Conservation (phyloP, 1,140 invertebrate species). For the Diorhabda sublineata region DNA sequence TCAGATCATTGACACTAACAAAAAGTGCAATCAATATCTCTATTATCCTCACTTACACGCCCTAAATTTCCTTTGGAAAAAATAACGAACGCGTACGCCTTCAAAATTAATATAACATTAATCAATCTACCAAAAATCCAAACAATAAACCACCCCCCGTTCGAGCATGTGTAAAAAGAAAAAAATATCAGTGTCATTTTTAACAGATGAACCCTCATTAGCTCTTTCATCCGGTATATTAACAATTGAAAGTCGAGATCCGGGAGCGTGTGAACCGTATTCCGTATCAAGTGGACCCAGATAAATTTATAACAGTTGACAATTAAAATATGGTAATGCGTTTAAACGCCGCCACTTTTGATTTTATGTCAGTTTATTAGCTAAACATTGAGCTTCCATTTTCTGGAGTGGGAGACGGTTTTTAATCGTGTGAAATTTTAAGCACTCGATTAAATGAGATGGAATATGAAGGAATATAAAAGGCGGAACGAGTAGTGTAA, state of each 20-base stretch:
- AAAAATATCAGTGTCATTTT: constrained; percentile 39
- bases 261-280: constrained; percentile 37
- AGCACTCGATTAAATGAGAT: background rate
- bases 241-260: constrained; percentile 34
- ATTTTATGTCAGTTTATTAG: constrained; percentile 10
- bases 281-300: constrained; percentile 34
- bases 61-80: constrained; percentile 28
- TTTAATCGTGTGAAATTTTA: constrained; percentile 16
- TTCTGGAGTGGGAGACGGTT: background rate
- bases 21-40: background rate
- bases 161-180: constrained; percentile 29
- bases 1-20: background rate
- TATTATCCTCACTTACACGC: constrained; percentile 22
- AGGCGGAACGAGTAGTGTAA: no score
- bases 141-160: constrained; percentile 29
- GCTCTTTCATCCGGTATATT: constrained; percentile 33
- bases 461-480: no score
- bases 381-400: background rate
- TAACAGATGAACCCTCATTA: constrained; percentile 41
- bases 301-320: constrained; percentile 37
- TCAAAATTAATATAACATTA: constrained; percentile 39
- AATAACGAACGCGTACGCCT: constrained; percentile 27
- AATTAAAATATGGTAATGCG: constrained; percentile 36
- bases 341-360: constrained; percentile 12
- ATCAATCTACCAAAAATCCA: constrained; percentile 33